A percentile compares a stretch with the other conserved stretches of the same genome.
phyloP scores from a whole-genome alignment of 2,888 invertebrate species.

The Dasypolia templi region DNA sequence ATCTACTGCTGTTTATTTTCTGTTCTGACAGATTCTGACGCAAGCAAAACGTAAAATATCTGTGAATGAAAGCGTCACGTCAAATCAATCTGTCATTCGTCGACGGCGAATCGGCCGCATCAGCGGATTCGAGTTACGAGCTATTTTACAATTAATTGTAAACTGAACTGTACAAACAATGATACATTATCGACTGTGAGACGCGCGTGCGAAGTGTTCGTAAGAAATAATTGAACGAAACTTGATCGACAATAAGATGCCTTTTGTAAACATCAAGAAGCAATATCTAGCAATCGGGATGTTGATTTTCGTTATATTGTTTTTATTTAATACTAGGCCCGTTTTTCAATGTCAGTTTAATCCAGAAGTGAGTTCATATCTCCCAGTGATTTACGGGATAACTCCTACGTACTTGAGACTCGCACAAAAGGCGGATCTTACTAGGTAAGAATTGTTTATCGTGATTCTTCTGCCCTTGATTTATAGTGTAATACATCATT shows the following conservation, averaged over 20 bases:
- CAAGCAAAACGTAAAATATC: conserved; percentile 33
- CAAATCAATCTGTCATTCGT: conserved; percentile 62
- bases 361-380: conserved; percentile 79
- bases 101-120: conserved; percentile 59
- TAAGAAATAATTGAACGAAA: conserved; percentile 41
- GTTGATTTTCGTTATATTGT: conserved; percentile 85
- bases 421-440: conserved; percentile 98
- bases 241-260: conserved; percentile 79
- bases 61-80: conserved; percentile 57
- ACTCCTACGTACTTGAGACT: conserved; percentile 97
- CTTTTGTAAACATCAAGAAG: conserved; percentile 87
- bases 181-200: conserved; percentile 56
- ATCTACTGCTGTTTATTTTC: conserved; percentile 25
- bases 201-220: conserved; percentile 46
- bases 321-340: conserved; percentile 86
- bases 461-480: conserved; percentile 84
- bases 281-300: conserved; percentile 87
- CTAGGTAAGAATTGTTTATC: conserved; percentile 90
- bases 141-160: conserved; percentile 56
- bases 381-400: conserved; percentile 96
- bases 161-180: conserved; percentile 56
- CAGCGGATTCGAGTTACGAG: conserved; percentile 30
- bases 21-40: conserved; percentile 8
- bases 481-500: conserved; percentile 65
- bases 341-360: conserved; percentile 86